Conservation (phyloP, 2,888 invertebrate genomes). For the Drosophila fulvimacula region DNA sequence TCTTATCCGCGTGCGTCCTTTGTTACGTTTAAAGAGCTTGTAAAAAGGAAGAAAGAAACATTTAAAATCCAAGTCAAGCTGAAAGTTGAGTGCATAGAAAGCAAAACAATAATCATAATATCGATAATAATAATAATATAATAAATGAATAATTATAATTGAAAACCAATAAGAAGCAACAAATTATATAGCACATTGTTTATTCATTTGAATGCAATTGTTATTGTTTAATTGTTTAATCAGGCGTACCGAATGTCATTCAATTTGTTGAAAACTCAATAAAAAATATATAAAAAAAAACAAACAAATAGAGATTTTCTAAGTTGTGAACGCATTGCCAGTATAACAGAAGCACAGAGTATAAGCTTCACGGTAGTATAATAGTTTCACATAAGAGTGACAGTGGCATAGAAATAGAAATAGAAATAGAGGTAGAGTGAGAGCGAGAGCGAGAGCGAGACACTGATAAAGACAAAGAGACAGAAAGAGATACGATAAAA, state of each 20-base stretch:
- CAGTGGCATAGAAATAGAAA: neutral
- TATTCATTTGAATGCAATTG: conserved; percentile 58
- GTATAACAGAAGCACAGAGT: neutral
- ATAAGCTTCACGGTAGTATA: neutral
- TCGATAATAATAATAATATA: conserved; percentile 41
- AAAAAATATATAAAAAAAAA: conserved; percentile 34
- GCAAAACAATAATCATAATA: conserved; percentile 30
- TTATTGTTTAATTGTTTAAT: conserved; percentile 59
- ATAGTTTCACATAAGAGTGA: neutral
- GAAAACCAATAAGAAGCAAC: conserved; percentile 21
- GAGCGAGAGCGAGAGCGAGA: neutral
- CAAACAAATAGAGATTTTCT: neutral
- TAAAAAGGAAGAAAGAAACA: conserved; percentile 10
- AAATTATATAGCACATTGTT: conserved; percentile 32
- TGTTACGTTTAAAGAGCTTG: conserved; percentile 32
- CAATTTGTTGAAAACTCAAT: conserved; percentile 75
- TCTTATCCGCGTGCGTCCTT: conserved; percentile 18
- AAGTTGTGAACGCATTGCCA: neutral
- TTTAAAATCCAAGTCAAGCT: conserved; percentile 51
- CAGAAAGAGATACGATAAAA: neutral
- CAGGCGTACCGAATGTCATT: conserved; percentile 59
- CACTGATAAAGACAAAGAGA: neutral
- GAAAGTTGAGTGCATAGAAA: conserved; percentile 63
- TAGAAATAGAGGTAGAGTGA: too few relatives aligned
- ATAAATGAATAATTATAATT: conserved; percentile 30